These are phyloP conservation scores for Araneus ventricosus DNA, from an alignment of 1,140 invertebrate genomes.

Conservation along the genomic window DNA sequence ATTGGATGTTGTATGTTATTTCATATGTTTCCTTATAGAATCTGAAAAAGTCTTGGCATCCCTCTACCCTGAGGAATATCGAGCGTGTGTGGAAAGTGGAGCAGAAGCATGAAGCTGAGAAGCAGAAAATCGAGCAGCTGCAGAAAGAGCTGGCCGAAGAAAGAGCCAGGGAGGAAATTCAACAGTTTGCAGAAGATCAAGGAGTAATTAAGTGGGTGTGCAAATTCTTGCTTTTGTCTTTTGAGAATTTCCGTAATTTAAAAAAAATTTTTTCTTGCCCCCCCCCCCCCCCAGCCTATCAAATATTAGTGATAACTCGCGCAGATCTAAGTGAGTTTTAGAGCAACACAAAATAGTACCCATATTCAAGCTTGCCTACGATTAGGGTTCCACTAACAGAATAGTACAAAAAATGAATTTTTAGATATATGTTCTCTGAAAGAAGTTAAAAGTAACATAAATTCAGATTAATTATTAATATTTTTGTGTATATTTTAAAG, in stretches of 20 bases:
- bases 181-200: constrained; percentile 81
- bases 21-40: constrained; percentile 80
- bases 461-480: too few relatives aligned
- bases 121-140: constrained; percentile 85
- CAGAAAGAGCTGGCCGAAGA: constrained; percentile 86
- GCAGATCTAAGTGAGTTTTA: too few relatives aligned
- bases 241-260: not conserved
- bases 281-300: too few relatives aligned
- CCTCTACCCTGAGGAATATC: constrained; percentile 88
- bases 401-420: too few relatives aligned
- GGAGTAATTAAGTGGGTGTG: constrained; percentile 80
- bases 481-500: too few relatives aligned
- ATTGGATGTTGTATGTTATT: not conserved
- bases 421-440: too few relatives aligned
- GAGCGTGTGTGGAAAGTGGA: constrained; percentile 89
- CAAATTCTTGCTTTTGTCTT: not conserved
- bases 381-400: too few relatives aligned
- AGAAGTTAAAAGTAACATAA: too few relatives aligned
- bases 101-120: constrained; percentile 86
- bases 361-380: too few relatives aligned
- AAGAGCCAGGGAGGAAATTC: constrained; percentile 83
- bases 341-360: too few relatives aligned
- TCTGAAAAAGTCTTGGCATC: constrained; percentile 90
- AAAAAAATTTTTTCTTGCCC: too few relatives aligned
- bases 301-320: too few relatives aligned